A percentile compares a stretch with the other conserved stretches of the same genome.
These are phyloP conservation scores for Ormyrus pomaceus DNA, from an alignment of 2,888 invertebrate species.

Conservation along the genomic window DNA sequence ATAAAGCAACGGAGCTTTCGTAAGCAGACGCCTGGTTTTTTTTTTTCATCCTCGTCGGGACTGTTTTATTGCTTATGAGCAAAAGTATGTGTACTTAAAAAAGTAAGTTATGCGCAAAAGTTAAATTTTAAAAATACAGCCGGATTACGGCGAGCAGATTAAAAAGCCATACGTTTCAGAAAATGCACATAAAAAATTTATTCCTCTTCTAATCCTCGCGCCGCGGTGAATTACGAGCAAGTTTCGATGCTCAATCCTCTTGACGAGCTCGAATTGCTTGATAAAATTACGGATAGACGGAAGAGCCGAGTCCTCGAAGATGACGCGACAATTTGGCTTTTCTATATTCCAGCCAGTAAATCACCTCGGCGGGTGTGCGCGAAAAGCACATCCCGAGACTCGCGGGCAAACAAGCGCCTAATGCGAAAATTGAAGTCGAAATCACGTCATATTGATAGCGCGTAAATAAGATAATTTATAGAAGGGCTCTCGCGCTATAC, in stretches of 20 bases:
- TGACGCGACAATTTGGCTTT: background rate
- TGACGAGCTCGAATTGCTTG: no score
- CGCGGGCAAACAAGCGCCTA: background rate
- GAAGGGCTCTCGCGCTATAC: constrained; percentile 9
- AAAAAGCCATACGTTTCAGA: no score
- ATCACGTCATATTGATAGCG: constrained; percentile 37
- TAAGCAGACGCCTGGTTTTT: background rate
- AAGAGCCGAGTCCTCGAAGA: background rate
- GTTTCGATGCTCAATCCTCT: no score
- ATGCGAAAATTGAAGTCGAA: constrained; percentile 36
- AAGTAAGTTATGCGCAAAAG: background rate
- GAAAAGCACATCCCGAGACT: background rate
- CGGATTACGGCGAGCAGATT: no score
- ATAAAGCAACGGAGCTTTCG: constrained; percentile 15
- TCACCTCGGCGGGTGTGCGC: background rate
- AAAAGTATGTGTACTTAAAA: constrained; percentile 1
- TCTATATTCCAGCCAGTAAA: background rate
- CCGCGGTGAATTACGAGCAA: no score
- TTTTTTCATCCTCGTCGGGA: background rate
- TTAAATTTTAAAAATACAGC: background rate
- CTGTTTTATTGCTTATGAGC: constrained; percentile 3
- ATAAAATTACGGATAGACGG: no score
- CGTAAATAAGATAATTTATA: constrained; percentile 39
- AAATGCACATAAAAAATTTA: no score
- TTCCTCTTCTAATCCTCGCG: no score